These are phyloP conservation scores for Motacilla tschutschensis DNA, from an alignment of 2,113 vertebrate species.

Conservation along the genomic window DNA sequence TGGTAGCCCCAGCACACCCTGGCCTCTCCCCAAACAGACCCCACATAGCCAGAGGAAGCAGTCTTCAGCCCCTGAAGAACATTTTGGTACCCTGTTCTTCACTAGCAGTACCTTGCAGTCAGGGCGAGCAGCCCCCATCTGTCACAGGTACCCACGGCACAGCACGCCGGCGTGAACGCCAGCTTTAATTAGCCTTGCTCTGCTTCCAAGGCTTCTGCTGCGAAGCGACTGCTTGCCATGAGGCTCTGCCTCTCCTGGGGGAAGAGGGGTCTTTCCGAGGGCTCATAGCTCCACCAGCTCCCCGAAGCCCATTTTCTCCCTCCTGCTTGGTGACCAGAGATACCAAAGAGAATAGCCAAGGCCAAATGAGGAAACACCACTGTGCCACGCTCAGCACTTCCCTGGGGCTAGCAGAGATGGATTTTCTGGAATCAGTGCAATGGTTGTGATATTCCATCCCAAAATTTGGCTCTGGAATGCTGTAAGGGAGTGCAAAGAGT, in stretches of 20 bases:
- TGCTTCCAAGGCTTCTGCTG: slow-evolving; percentile 29
- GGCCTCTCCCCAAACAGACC: not conserved
- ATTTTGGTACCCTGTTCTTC: not conserved
- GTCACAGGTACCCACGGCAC: slow-evolving; percentile 11
- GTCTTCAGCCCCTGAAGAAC: not conserved
- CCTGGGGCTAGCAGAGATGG: not conserved
- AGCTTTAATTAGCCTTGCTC: slow-evolving; percentile 19
- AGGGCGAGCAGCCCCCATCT: not conserved
- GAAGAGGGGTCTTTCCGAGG: not conserved
- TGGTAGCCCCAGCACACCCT: not conserved
- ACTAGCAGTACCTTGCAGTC: not conserved
- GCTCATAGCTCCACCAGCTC: not conserved
- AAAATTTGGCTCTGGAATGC: not conserved
- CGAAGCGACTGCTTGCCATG: not conserved
- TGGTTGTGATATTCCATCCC: not conserved
- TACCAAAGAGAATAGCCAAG: not conserved
- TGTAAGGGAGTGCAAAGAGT: not conserved
- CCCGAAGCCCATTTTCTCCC: not conserved
- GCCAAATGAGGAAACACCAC: not conserved
- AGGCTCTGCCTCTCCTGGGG: not conserved
- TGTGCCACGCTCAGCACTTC: not conserved
- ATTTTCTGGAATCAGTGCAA: not conserved
- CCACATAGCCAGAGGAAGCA: not conserved
- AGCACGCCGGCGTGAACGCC: accelerated
- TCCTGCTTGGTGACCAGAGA: not conserved